Conservation (phyloP, 2,888 invertebrate species). For the Pseudococcus viburni region DNA sequence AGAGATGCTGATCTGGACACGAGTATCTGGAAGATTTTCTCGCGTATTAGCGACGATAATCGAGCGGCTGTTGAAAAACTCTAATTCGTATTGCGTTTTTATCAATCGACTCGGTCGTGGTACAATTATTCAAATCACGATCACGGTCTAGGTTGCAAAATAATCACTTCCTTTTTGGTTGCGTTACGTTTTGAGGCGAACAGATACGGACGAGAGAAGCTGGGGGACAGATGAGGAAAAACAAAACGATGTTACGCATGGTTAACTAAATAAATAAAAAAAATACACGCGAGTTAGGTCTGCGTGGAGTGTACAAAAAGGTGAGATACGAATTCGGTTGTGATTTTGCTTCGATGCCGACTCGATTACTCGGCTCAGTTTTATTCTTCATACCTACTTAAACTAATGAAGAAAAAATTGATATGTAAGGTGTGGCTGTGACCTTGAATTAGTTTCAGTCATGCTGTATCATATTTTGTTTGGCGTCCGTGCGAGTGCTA, state of each 20-base stretch:
- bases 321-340: not conserved
- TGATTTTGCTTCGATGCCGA: not conserved
- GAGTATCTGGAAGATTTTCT: constrained; percentile 26
- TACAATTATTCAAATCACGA: constrained; percentile 50
- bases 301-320: not conserved
- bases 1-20: not conserved
- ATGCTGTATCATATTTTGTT: constrained; percentile 55
- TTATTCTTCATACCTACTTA: not conserved
- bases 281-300: not conserved
- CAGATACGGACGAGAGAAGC: too few species aligned
- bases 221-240: not conserved
- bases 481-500: constrained; percentile 9
- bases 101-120: constrained; percentile 21
- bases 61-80: not conserved
- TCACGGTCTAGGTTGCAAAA: constrained; percentile 48
- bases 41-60: constrained; percentile 9
- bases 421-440: constrained; percentile 59
- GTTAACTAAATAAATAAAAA: constrained; percentile 46
- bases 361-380: not conserved
- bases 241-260: constrained; percentile 40
- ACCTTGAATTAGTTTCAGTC: constrained; percentile 62
- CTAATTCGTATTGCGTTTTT: constrained; percentile 11
- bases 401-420: constrained; percentile 50
- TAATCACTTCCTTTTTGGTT: constrained; percentile 47
- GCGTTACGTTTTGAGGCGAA: not conserved